These are phyloP conservation scores for Ladona fulva DNA, from an alignment of 1,140 invertebrate species.

Conservation along the genomic window DNA sequence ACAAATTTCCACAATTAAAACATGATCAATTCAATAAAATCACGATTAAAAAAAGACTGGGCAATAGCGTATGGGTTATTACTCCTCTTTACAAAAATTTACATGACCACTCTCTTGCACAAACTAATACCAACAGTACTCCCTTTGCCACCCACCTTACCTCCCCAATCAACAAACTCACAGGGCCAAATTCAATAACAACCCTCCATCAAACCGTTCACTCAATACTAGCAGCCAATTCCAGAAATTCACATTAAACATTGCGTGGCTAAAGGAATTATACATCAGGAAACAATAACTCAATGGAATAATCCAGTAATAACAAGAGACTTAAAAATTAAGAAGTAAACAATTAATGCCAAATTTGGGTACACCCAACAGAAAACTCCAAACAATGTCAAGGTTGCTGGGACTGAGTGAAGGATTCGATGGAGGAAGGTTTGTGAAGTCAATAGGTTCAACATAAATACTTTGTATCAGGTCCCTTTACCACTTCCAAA, in stretches of 20 bases:
- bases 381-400: slow-evolving; percentile 1
- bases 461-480: slow-evolving; percentile 7
- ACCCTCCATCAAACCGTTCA: slow-evolving; percentile 3
- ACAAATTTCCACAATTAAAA: slow-evolving; percentile 23
- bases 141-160: background rate
- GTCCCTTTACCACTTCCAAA: slow-evolving; percentile 8
- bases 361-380: background rate
- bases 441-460: background rate
- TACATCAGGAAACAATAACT: slow-evolving; percentile 2
- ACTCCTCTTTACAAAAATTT: slow-evolving; percentile 7
- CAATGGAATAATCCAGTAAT: background rate
- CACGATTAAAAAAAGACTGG: slow-evolving; percentile 2
- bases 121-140: slow-evolving; percentile 1
- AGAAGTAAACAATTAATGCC: background rate
- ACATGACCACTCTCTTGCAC: background rate
- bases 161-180: background rate
- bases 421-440: background rate
- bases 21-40: slow-evolving; percentile 7
- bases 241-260: background rate
- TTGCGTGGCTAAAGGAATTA: background rate
- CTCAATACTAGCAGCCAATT: background rate
- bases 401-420: background rate
- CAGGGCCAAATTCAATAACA: slow-evolving; percentile 9
- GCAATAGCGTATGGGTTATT: slow-evolving; percentile 4
- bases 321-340: background rate